Evolutionary conservation across 2,888 invertebrate genomes (phyloP).

Genomic region (Druceiella hillmani): DNA sequence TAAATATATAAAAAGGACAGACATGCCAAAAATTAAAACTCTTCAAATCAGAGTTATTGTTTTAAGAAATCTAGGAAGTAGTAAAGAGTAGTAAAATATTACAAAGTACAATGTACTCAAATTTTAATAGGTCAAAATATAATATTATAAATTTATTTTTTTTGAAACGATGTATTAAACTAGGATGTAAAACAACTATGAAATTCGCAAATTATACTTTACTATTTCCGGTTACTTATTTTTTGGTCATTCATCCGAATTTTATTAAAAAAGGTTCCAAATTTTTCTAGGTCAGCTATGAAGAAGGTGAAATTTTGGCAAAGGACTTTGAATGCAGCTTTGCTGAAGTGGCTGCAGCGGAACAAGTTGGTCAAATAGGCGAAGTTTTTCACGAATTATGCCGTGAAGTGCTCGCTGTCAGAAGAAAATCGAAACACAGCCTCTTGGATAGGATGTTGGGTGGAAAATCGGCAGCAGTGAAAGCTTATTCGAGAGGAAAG

Average conservation of each 20-base stretch:
- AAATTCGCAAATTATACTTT: background rate
- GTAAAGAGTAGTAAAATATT: too few relatives aligned
- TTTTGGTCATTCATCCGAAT: background rate
- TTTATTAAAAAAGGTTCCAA: background rate
- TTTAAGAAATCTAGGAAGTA: too few relatives aligned
- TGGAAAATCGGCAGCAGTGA: conserved; percentile 59
- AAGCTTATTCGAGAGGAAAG: conserved; percentile 78
- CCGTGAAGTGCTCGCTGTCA: conserved; percentile 70
- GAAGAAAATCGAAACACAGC: conserved; percentile 81
- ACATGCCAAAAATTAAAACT: too few relatives aligned
- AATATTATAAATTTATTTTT: too few relatives aligned
- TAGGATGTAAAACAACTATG: background rate
- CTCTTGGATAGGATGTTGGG: conserved; percentile 79
- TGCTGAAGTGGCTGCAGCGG: conserved; percentile 83
- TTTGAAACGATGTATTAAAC: too few relatives aligned
- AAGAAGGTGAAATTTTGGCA: conserved; percentile 84
- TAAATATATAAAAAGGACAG: too few relatives aligned
- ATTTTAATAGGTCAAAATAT: too few relatives aligned
- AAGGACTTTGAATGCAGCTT: conserved; percentile 87
- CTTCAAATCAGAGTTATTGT: too few relatives aligned
- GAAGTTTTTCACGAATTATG: conserved; percentile 83
- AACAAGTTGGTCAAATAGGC: conserved; percentile 79
- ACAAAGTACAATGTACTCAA: too few relatives aligned
- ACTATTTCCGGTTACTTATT: background rate
- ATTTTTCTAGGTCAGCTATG: conserved; percentile 61